These are phyloP conservation scores for Phaenicophaeus curvirostris DNA, from an alignment of 2,797 vertebrate species.

Conservation along the genomic window DNA sequence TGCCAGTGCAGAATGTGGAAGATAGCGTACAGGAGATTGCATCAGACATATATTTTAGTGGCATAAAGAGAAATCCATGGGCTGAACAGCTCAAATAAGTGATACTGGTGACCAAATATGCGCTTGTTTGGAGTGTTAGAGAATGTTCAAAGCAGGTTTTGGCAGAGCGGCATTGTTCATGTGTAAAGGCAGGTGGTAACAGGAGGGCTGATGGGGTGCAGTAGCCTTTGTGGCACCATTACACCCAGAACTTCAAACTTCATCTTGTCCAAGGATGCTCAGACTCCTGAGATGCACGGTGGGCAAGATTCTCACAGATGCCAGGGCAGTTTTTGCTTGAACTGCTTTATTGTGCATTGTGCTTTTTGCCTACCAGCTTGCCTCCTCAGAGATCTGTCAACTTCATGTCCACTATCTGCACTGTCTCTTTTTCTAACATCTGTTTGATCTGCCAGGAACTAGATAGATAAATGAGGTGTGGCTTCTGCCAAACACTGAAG, in stretches of 20 bases:
- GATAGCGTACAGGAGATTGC: not conserved
- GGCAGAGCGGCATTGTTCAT: not conserved
- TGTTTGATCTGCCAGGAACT: conserved; percentile 2
- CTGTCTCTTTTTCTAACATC: conserved; percentile 1
- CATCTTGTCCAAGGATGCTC: not conserved
- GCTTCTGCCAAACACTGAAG: not conserved
- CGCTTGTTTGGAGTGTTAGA: not conserved
- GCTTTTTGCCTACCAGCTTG: not conserved
- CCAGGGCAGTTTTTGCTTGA: not conserved
- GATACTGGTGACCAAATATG: not conserved
- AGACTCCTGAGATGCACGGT: not conserved
- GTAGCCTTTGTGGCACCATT: not conserved
- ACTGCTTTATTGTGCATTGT: not conserved
- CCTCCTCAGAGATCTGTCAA: not conserved
- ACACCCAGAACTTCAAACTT: not conserved
- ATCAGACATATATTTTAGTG: not conserved
- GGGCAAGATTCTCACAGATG: not conserved
- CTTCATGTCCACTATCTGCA: not conserved
- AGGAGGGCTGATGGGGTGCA: not conserved
- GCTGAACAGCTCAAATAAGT: not conserved
- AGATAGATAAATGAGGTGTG: conserved; percentile 18
- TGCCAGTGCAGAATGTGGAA: not conserved
- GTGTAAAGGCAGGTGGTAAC: not conserved
- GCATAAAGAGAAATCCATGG: not conserved
- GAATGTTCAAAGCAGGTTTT: not conserved